These are phyloP conservation scores for Charanyca ferruginea DNA, from an alignment of 2,888 invertebrate species.

Conservation along the genomic window DNA sequence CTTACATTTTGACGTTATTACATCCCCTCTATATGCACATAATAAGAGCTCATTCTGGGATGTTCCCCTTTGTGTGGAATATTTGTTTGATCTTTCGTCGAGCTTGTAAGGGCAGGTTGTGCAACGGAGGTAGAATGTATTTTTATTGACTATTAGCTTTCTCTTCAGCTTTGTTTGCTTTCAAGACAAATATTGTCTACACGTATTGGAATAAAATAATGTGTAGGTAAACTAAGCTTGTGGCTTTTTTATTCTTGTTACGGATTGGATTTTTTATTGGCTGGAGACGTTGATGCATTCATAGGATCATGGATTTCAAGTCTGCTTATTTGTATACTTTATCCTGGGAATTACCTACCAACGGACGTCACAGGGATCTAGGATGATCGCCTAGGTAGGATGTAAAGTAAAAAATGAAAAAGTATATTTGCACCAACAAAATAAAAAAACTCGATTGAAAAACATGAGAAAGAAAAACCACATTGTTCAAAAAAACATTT, in stretches of 20 bases:
- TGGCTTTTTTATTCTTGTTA: conserved; percentile 24
- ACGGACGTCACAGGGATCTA: not conserved
- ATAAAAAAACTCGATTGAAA: not conserved
- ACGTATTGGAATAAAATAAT: conserved; percentile 46
- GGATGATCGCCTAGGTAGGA: too few relatives aligned
- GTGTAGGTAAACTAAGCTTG: conserved; percentile 27
- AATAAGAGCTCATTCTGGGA: conserved; percentile 81
- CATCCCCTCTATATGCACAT: conserved; percentile 81
- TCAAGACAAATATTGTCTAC: conserved; percentile 46
- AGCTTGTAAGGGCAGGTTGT: conserved; percentile 73
- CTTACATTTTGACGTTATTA: conserved; percentile 77
- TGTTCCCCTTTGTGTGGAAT: conserved; percentile 82
- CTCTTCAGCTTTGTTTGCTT: conserved; percentile 33
- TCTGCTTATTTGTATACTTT: not conserved
- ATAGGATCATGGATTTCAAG: not conserved
- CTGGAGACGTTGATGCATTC: not conserved
- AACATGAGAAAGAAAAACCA: conserved; percentile 12
- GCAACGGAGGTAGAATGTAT: conserved; percentile 62
- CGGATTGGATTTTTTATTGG: not conserved
- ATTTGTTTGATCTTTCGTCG: conserved; percentile 88
- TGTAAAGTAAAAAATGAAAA: not conserved
- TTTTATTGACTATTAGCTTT: conserved; percentile 59
- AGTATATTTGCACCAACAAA: not conserved
- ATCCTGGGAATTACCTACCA: not conserved
- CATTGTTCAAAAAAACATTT: conserved; percentile 18